Conservation (phyloP, 2,797 vertebrate species). For the Scyliorhinus canicula region DNA sequence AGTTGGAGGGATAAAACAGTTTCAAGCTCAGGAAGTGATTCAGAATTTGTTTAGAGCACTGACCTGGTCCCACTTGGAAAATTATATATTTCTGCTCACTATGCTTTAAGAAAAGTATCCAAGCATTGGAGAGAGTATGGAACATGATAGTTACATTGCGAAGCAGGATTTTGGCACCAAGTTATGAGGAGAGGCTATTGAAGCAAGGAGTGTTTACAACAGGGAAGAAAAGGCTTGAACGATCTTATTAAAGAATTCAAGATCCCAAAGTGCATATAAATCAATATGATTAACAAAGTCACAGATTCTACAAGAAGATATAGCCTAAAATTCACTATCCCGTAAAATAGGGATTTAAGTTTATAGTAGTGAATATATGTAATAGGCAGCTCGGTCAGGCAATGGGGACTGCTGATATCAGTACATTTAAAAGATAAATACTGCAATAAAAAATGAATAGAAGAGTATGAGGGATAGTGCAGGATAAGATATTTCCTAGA, state of each 20-base stretch:
- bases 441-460: not conserved
- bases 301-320: not conserved
- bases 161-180: not conserved
- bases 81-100: not conserved
- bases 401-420: not conserved
- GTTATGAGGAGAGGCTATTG: not conserved
- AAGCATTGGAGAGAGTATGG: not conserved
- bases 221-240: not conserved
- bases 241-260: not conserved
- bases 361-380: not conserved
- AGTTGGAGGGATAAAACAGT: not conserved
- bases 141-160: not conserved
- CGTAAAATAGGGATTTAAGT: not conserved
- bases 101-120: not conserved
- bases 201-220: not conserved
- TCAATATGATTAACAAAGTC: not conserved
- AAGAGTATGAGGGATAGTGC: not conserved
- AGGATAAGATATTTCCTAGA: not conserved
- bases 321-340: not conserved
- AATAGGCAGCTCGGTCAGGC: not conserved
- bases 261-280: not conserved
- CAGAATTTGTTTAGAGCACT: not conserved
- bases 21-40: not conserved
- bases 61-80: not conserved
- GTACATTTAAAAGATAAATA: not conserved